Evolutionary conservation across 2,113 vertebrate species (phyloP), one percentile per base, ranked within the genome.

Genomic region (Balaenoptera acutorostrata): DNA sequence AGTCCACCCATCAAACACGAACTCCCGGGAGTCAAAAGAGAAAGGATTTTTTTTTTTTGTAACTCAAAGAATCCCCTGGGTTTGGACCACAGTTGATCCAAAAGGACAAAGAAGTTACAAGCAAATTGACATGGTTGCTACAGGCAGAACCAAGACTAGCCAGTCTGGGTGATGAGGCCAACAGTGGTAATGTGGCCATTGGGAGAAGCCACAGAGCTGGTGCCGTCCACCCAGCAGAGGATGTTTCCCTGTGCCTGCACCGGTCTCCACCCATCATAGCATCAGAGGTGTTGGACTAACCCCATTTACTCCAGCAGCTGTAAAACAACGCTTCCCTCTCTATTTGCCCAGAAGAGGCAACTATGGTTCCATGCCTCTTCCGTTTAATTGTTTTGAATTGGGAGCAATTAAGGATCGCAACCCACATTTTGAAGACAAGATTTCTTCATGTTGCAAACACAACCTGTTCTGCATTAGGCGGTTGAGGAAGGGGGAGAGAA

Each of bases 391-490:
- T 97, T 98, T 97, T 94, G 97, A 97, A 87, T 95, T 85, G 95
- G 97, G 95, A 97, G 85, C 95, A 93, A 64, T 97, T 75, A 71
- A 81, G 80, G 72, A 93, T 39, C 94, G 64, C 97, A 98, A 89
- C 97, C 96, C 85, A 69, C 66, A 69, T 95, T 95, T 97, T 97
- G 97, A 96, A 90, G 97, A 97, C 94, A 98, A 55, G 93, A 96
- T 96, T 75, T 96, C 95, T 98, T 98, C 98, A 97, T 96, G 94
- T 98, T 96, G 95, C 95, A 98, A 92, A 98, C 97, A 97, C 98
- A 98, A 97, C 98, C 98, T 95, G 77, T 98, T 98, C 97, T 96
- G 94, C 96, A 92, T 93, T 20, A 98, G 98, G 98, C 98, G 98
- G 77, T 49, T 88, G 77, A 93, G 98, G 90, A 94, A 88, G 97